phyloP scores from a whole-genome alignment of 2,797 vertebrate genomes.

The Phaenicophaeus curvirostris region DNA sequence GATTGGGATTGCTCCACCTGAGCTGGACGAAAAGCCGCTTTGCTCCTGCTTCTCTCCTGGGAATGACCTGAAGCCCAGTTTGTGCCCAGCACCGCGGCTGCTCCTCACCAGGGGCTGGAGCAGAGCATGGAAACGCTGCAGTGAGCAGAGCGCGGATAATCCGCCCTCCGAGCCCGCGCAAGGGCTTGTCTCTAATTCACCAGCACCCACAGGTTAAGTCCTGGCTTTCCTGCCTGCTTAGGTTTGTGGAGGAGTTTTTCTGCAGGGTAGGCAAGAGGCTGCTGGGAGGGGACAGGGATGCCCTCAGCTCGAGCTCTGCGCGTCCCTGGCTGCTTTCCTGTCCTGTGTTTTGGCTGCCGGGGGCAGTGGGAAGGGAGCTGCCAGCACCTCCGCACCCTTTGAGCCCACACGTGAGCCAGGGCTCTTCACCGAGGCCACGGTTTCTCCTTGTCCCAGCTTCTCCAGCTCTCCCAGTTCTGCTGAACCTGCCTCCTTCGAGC shows the following conservation, averaged over 20 bases:
- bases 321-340: neutral
- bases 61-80: neutral
- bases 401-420: neutral
- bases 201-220: neutral
- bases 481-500: neutral
- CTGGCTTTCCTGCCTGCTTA: neutral
- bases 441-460: neutral
- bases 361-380: neutral
- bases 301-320: too few species aligned
- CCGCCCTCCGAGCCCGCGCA: neutral
- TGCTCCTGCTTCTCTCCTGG: neutral
- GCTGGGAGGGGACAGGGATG: neutral
- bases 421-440: accelerated
- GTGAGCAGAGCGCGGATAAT: conserved; percentile 9
- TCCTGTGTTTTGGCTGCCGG: neutral
- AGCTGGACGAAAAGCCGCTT: neutral
- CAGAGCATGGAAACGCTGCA: neutral
- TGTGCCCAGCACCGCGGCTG: accelerated
- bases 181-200: neutral
- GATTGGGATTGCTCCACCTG: neutral
- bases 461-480: accelerated
- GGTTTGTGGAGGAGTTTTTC: neutral
- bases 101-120: neutral
- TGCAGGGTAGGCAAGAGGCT: neutral
- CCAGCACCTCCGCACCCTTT: neutral